Conservation (phyloP, 64 coral and sea anemone species). For the Porites lutea region DNA sequence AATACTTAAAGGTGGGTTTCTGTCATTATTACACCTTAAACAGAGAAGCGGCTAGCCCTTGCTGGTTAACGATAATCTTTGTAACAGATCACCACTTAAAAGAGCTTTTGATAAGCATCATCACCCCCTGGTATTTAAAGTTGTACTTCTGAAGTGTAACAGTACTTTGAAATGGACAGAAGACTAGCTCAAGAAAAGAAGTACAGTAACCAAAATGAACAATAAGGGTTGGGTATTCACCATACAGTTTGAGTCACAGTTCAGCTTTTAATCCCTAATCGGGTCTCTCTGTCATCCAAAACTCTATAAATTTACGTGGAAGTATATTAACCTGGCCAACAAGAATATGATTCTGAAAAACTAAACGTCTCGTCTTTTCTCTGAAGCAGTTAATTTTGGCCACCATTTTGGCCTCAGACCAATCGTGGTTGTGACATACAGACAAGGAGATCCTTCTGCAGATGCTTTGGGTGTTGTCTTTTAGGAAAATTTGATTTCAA, state of each 20-base stretch:
- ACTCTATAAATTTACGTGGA: background rate
- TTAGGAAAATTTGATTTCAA: constrained; percentile 15
- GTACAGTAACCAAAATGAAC: background rate
- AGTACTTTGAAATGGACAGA: background rate
- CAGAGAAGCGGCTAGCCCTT: too few species aligned
- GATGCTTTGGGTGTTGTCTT: constrained; percentile 13
- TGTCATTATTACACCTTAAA: too few species aligned
- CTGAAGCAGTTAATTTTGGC: constrained; percentile 9
- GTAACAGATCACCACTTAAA: too few species aligned
- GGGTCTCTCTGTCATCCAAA: background rate
- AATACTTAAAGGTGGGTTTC: too few species aligned
- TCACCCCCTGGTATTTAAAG: too few species aligned
- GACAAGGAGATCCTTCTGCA: constrained; percentile 6
- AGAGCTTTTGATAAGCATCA: too few species aligned
- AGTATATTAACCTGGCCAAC: too few species aligned
- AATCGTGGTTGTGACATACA: background rate
- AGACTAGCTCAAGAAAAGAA: background rate
- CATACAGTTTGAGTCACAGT: background rate
- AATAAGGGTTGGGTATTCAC: background rate
- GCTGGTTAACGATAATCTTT: too few species aligned
- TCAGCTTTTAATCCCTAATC: background rate
- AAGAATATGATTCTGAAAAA: background rate
- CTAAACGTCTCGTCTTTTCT: background rate
- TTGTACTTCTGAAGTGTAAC: too few species aligned
- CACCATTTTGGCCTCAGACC: constrained; percentile 1